These are phyloP conservation scores for Empis livida DNA, from an alignment of 2,888 invertebrate genomes.

Conservation along the genomic window DNA sequence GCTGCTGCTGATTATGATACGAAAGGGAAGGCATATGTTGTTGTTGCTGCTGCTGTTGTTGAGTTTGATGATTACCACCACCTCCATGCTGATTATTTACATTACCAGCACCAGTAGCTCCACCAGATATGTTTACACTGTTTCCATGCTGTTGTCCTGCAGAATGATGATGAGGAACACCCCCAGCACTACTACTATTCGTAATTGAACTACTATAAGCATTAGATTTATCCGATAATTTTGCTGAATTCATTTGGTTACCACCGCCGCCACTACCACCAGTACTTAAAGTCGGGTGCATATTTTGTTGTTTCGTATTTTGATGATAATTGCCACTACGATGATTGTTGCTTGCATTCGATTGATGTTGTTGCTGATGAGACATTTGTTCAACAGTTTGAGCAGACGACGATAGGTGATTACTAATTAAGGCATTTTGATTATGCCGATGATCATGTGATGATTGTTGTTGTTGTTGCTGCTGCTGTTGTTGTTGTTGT, in stretches of 20 bases:
- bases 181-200: conserved; percentile 14
- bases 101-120: no score
- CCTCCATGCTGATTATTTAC: conserved; percentile 9
- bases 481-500: conserved; percentile 20
- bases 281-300: conserved; percentile 1
- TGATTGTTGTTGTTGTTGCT: conserved; percentile 20
- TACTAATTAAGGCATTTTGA: no score
- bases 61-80: conserved; percentile 4
- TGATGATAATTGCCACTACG: conserved; percentile 13
- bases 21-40: conserved; percentile 7
- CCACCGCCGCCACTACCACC: no score
- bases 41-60: conserved; percentile 15
- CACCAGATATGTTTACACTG: background rate
- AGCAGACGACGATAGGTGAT: no score
- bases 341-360: conserved; percentile 2
- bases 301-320: conserved; percentile 10
- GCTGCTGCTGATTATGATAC: background rate
- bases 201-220: conserved; percentile 10
- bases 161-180: conserved; percentile 12
- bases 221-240: conserved; percentile 17
- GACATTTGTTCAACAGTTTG: conserved; percentile 3
- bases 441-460: background rate
- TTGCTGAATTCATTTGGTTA: conserved; percentile 9
- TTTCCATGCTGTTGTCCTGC: background rate
- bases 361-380: conserved; percentile 8